Base-by-base conservation (phyloP, 2,113 vertebrate species). In the Phyllostomus discolor region DNA sequence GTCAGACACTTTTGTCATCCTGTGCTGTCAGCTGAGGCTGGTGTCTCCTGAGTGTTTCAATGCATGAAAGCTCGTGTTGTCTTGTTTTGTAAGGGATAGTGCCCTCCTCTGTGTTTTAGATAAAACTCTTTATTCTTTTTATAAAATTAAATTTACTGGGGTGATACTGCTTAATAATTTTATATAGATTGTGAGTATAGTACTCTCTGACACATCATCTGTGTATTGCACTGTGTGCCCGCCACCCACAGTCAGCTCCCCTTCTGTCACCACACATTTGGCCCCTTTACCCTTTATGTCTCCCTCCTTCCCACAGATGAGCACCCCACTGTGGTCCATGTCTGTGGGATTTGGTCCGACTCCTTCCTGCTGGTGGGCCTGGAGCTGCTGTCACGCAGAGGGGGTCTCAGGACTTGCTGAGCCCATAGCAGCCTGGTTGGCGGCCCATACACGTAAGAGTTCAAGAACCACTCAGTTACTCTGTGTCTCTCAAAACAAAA, bases 351-450 rank as follows among this genome's bases (percentile, higher is more conserved):
- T 62, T 12, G 31, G 26, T 28, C 20, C 8, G 8, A 15, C 54
- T 24, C 54, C 54, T 57, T 24, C 20, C 0, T 7, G 54, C 41
- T 9, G 10, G 78, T 35, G 31, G 24, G 10, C 20, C 52, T 35
- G 52, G 22, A 10, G 0, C 15, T 31, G 50, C 10, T 72, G 5
- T 46, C 26, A 9, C 20, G 76, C 19, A 35, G 3, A 76, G 7
- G 15, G n/a, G 28, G 10, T 59, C 31, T 72, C 12, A 35, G 11
- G n/a, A 48, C 22, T 14, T 15, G 6, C 15, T 35, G 15, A 48
- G 22, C 50, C 14, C 66, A 46, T 5, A 5, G 6, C 17, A 17
- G 8, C 1, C 16, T 10, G 38, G 16, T 0, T 46, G 14, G n/a
- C 9, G 33, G 35, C 50, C 20, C 43, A 7, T 5, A 4, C 31